Percentiles rank a stretch among this genome's conserved stretches.
Evolutionary conservation across 2,113 vertebrate genomes (phyloP).

Genomic region (Brachypodius melanocephalos): DNA sequence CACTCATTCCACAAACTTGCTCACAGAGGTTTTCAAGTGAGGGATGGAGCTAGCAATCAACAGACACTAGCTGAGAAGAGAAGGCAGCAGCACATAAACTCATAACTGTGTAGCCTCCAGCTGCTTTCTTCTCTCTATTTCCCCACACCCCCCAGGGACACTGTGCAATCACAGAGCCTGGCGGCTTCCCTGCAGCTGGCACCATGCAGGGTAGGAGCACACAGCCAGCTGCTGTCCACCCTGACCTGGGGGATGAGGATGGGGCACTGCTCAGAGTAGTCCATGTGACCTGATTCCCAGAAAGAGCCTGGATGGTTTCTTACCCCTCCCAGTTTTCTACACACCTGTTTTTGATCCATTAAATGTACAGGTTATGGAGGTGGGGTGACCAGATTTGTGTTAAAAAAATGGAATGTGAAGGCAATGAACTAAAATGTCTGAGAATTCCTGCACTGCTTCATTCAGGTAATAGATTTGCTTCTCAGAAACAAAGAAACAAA

Average conservation of each 20-base stretch:
- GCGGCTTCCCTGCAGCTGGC: neutral
- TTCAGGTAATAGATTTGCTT: neutral
- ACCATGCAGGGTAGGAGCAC: neutral
- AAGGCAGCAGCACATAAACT: neutral
- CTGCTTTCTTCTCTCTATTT: neutral
- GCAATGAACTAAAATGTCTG: neutral
- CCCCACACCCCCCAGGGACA: rapidly evolving
- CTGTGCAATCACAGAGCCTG: neutral
- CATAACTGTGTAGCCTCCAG: neutral
- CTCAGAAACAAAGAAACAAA: neutral
- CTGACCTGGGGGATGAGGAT: rapidly evolving
- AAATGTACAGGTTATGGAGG: neutral
- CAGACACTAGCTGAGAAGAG: neutral
- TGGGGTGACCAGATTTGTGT: neutral
- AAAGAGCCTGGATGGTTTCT: neutral
- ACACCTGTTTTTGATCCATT: neutral
- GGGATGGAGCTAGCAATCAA: neutral
- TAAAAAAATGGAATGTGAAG: neutral
- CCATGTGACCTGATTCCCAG: rapidly evolving
- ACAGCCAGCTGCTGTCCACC: neutral
- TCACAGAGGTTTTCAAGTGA: neutral
- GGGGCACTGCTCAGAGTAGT: neutral
- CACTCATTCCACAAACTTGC: neutral
- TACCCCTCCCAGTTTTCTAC: neutral
- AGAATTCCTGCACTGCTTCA: neutral